Percentiles rank a stretch among this genome's conserved stretches.
Conservation (phyloP, 2,888 invertebrate genomes). For the Chloroclystis v-ata region DNA sequence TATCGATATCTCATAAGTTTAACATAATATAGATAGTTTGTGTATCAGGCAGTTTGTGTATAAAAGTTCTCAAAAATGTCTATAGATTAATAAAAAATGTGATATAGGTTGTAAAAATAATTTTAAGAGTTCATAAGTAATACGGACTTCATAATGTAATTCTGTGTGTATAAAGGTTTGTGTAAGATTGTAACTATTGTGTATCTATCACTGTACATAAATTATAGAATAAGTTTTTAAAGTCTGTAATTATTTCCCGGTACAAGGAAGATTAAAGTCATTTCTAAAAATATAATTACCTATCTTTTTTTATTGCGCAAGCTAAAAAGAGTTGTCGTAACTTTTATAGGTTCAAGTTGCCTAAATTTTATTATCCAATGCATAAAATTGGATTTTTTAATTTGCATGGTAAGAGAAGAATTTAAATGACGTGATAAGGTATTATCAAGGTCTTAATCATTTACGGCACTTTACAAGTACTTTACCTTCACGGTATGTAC, state of each 20-base stretch:
- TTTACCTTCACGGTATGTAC: too few relatives aligned
- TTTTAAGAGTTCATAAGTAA: slow-evolving; percentile 61
- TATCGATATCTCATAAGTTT: neutral
- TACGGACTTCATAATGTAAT: slow-evolving; percentile 45
- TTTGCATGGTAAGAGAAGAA: slow-evolving; percentile 16
- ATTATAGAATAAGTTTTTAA: slow-evolving; percentile 75
- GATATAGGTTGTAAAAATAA: slow-evolving; percentile 76
- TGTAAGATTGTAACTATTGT: slow-evolving; percentile 57
- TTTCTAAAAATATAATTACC: slow-evolving; percentile 59
- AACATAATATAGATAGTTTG: neutral
- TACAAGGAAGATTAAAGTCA: slow-evolving; percentile 70
- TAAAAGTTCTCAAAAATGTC: slow-evolving; percentile 26
- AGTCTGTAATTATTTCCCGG: slow-evolving; percentile 73
- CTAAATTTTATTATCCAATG: slow-evolving; percentile 22
- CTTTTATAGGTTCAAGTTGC: slow-evolving; percentile 17
- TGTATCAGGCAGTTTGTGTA: neutral
- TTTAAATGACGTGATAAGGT: too few relatives aligned
- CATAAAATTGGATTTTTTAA: slow-evolving; percentile 20
- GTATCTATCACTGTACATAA: slow-evolving; percentile 67
- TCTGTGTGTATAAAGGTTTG: slow-evolving; percentile 49
- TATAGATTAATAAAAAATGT: slow-evolving; percentile 71
- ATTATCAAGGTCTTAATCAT: too few relatives aligned
- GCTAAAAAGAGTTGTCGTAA: slow-evolving; percentile 18
- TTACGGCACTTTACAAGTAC: too few relatives aligned
- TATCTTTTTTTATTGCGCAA: slow-evolving; percentile 15